phyloP scores from a whole-genome alignment of 1,140 invertebrate species.

The Rhopalosiphum maidis region DNA sequence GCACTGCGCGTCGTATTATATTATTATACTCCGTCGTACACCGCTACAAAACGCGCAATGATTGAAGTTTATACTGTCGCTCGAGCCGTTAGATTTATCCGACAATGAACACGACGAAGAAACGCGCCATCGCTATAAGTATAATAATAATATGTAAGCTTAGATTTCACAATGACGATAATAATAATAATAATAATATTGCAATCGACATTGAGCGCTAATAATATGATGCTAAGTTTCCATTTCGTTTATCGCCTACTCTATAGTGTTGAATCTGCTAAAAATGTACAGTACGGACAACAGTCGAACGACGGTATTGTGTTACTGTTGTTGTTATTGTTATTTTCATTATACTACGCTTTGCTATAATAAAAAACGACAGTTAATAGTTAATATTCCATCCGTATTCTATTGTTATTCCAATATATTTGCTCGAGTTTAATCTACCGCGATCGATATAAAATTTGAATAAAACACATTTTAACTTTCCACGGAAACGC shows the following conservation, averaged over 20 bases:
- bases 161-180: not conserved
- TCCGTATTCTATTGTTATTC: not conserved
- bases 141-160: not conserved
- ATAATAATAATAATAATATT: not conserved
- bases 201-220: not conserved
- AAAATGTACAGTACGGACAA: not conserved
- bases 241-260: not conserved
- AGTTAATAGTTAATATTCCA: not conserved
- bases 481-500: not conserved
- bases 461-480: not conserved
- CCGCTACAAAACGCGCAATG: not conserved
- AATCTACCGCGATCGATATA: not conserved
- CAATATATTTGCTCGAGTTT: not conserved
- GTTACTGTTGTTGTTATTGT: not conserved
- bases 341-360: not conserved
- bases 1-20: too few species aligned
- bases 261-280: not conserved
- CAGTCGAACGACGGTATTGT: not conserved
- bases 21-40: not conserved
- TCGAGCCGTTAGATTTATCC: not conserved
- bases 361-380: not conserved
- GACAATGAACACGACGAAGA: not conserved
- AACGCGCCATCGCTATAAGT: not conserved
- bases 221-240: too few species aligned
- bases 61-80: not conserved